phyloP scores from a whole-genome alignment of 2,113 vertebrate genomes.

The Melanocharis versteri region DNA sequence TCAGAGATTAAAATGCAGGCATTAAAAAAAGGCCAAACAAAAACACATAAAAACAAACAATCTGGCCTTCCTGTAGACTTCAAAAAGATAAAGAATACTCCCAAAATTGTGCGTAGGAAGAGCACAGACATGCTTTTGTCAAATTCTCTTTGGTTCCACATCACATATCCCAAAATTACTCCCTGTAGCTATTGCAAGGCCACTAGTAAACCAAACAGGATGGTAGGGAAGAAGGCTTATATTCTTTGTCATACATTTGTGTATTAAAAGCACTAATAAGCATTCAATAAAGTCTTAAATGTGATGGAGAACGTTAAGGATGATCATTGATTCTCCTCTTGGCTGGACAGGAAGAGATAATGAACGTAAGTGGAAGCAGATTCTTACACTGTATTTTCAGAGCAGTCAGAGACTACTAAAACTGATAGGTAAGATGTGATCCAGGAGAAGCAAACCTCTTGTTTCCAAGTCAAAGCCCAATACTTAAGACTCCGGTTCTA shows the following conservation, averaged over 20 bases:
- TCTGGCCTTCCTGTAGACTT: not conserved
- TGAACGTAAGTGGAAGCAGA: not conserved
- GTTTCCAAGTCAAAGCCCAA: not conserved
- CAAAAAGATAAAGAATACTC: not conserved
- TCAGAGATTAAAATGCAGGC: not conserved
- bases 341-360: not conserved
- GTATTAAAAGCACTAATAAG: not conserved
- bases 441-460: not conserved
- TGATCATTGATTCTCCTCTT: not conserved
- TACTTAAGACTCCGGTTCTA: not conserved
- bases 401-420: not conserved
- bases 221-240: not conserved
- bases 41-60: not conserved
- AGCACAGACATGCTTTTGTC: not conserved
- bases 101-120: not conserved
- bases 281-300: not conserved
- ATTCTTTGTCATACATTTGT: not conserved
- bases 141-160: not conserved
- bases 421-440: not conserved
- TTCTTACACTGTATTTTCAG: not conserved
- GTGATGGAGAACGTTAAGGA: not conserved
- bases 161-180: not conserved
- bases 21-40: not conserved
- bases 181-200: not conserved
- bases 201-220: not conserved